Percentiles rank a stretch among this genome's conserved stretches.
phyloP scores from a whole-genome alignment of 2,113 vertebrate genomes.

The Psilopogon haemacephalus region DNA sequence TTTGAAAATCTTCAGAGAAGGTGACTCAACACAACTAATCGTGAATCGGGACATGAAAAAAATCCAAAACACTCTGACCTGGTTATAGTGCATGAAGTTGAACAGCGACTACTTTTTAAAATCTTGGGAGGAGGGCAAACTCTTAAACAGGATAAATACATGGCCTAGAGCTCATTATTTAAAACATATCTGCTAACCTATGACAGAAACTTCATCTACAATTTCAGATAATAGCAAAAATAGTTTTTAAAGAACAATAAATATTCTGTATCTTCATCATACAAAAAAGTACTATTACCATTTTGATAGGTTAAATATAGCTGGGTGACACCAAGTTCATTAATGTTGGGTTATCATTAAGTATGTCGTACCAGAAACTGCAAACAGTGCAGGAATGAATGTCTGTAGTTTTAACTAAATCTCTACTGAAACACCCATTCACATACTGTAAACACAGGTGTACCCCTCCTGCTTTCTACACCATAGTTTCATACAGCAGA shows the following conservation, averaged over 20 bases:
- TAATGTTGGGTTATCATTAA: neutral
- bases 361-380: neutral
- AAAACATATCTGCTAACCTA: neutral
- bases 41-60: neutral
- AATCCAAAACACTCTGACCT: neutral
- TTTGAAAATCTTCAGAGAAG: too few species aligned
- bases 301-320: neutral
- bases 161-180: neutral
- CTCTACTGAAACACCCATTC: neutral
- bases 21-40: neutral
- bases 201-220: neutral
- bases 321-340: neutral
- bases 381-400: neutral
- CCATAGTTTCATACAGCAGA: neutral
- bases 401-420: neutral
- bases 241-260: neutral
- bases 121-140: neutral
- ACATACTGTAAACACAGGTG: neutral
- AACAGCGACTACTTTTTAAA: neutral
- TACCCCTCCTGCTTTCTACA: accelerated
- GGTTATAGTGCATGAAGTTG: neutral
- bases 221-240: neutral
- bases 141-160: neutral
- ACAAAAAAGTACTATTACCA: neutral
- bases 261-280: neutral